Base-by-base conservation (phyloP, 1,140 invertebrate species). In the Drosophila subobscura region DNA sequence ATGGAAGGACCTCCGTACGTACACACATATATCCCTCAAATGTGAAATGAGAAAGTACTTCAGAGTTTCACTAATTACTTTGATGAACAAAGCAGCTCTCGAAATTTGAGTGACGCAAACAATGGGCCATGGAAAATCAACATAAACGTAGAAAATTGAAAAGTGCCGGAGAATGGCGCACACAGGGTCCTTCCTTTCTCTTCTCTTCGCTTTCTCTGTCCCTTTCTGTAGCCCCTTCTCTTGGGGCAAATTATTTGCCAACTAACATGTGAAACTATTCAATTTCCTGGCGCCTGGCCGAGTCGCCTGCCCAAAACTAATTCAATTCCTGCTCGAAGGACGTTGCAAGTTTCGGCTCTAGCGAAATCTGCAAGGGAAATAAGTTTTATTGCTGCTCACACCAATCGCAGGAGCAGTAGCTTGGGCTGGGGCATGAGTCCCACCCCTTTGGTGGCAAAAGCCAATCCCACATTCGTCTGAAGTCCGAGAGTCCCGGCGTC, bases 251-350 rank as follows among this genome's bases (percentile, higher is more conserved):
- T 78, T 79, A 88, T 81, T 88, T 81, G 61, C 64, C 77, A 78
- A 88, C 77, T 77, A 72, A 72, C 73, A 88, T 83, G 78, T 88
- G 72, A 73, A 88, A 88, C 83, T 88, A 88, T 88, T 83, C 79
- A 88, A 83, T 89, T 88, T 88, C 67, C 83, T 81, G 72, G 12
- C n/a, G 25, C 45, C 65, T 46, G 54, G 20, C 53, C 27, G 45
- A 22, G 22, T 40, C 44, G 44, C 45, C 63, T 42, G 55, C 50
- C 40, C 25, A 53, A 66, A 75, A 73, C 59, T 70, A 77, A 70
- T 86, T 79, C 81, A 80, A 80, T 80, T 85, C 71, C 55, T 44
- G 45, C 16, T 37, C 56, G 42, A 65, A 57, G 27, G 10, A 14
- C 51, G 27, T 27, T 4, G 4, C 33, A 37, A 37, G 33, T 37